phyloP scores from a whole-genome alignment of 2,797 vertebrate genomes.

The Myotis findleyi region DNA sequence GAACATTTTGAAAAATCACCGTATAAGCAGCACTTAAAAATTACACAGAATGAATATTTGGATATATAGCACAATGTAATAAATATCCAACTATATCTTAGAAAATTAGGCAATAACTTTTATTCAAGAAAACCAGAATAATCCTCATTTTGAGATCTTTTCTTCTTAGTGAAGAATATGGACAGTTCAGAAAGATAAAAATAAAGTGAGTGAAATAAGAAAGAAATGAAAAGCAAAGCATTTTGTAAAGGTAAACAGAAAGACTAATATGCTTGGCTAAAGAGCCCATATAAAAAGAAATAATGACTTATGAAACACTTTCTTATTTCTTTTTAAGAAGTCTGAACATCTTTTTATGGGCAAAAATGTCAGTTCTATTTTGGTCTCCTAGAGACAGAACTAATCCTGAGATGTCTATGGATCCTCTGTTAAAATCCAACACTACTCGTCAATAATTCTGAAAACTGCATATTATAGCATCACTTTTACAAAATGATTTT shows the following conservation, averaged over 20 bases:
- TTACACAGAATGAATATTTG: background rate
- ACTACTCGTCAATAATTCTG: background rate
- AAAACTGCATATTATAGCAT: background rate
- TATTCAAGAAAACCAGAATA: background rate
- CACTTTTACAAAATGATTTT: background rate
- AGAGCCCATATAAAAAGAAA: background rate
- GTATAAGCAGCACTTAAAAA: background rate
- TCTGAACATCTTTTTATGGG: background rate
- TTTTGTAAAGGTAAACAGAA: background rate
- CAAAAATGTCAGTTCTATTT: background rate
- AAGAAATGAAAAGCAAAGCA: background rate
- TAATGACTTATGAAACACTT: background rate
- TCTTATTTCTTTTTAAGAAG: constrained; percentile 19
- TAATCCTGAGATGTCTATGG: background rate
- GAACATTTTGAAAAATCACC: background rate
- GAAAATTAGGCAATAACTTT: background rate
- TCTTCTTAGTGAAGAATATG: background rate
- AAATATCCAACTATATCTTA: background rate
- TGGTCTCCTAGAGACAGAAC: background rate
- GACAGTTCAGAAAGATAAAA: background rate
- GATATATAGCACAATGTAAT: background rate
- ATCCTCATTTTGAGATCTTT: background rate
- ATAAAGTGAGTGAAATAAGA: background rate
- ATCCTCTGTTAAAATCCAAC: background rate
- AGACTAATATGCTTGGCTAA: background rate